Conservation (phyloP, 2,797 vertebrate genomes). For the Eulemur mongoz region DNA sequence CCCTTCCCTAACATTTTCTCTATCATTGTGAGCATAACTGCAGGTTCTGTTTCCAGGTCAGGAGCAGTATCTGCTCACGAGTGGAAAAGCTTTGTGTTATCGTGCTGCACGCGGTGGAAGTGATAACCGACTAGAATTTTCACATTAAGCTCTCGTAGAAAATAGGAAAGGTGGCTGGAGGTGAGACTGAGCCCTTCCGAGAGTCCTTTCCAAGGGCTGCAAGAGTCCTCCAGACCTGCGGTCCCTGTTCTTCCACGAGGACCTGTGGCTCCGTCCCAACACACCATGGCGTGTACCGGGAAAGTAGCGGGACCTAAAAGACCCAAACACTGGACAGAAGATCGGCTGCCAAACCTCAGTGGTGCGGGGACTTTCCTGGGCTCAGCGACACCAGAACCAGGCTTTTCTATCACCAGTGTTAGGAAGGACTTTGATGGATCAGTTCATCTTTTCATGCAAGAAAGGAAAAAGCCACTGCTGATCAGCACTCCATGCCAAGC, state of each 20-base stretch:
- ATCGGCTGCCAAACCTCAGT: not conserved
- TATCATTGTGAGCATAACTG: not conserved
- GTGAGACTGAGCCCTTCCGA: not conserved
- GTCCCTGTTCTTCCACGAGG: not conserved
- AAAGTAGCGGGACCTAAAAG: rapidly evolving
- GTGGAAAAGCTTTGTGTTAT: not conserved
- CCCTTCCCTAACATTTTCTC: not conserved
- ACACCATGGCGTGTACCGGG: not conserved
- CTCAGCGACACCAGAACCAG: not conserved
- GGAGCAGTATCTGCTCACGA: not conserved
- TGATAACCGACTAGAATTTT: not conserved
- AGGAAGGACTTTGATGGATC: not conserved
- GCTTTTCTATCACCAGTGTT: not conserved
- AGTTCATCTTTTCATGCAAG: not conserved
- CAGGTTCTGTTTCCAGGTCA: not conserved
- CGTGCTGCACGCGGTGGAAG: not conserved
- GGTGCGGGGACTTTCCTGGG: not conserved
- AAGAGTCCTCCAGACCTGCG: not conserved
- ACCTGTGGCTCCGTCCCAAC: too few relatives aligned
- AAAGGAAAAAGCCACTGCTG: not conserved
- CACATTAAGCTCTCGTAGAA: not conserved
- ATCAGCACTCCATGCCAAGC: not conserved
- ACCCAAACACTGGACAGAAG: not conserved
- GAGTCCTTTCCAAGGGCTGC: not conserved
- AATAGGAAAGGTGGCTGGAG: not conserved